Conservation (phyloP, 2,888 invertebrate genomes). For the Rotaria macrura region DNA sequence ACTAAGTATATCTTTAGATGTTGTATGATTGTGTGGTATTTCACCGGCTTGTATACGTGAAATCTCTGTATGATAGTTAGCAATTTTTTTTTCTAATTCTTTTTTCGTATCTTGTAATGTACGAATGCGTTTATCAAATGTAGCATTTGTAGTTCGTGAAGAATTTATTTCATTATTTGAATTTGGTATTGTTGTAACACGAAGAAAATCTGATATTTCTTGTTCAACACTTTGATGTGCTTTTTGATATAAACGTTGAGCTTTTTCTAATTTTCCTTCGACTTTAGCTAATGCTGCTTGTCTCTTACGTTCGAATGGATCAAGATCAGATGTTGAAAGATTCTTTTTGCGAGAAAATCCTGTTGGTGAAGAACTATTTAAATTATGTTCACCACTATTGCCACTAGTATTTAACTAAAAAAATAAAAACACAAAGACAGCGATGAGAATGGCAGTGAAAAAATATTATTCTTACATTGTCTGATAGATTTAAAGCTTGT, state of each 20-base stretch:
- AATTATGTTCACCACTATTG: not conserved
- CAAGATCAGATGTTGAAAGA: not conserved
- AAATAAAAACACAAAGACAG: not conserved
- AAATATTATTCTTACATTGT: not conserved
- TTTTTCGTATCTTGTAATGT: constrained; percentile 19
- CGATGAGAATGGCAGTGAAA: not conserved
- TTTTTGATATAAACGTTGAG: not conserved
- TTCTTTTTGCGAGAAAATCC: not conserved
- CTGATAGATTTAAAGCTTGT: not conserved
- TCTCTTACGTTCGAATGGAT: not conserved
- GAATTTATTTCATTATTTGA: not conserved
- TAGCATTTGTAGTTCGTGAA: not conserved
- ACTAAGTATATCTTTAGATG: constrained; percentile 8
- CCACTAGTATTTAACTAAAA: not conserved
- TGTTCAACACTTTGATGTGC: not conserved
- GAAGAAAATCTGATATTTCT: not conserved
- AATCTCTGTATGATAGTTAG: not conserved
- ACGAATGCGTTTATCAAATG: not conserved
- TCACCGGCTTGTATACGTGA: not conserved
- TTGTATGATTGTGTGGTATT: not conserved
- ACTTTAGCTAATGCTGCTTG: constrained; percentile 12
- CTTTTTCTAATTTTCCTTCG: constrained; percentile 19
- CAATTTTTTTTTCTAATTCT: constrained; percentile 17
- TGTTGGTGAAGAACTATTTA: not conserved
- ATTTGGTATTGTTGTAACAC: not conserved